Conservation (phyloP, 2,113 vertebrate genomes). For the Elaphurus davidianus region DNA sequence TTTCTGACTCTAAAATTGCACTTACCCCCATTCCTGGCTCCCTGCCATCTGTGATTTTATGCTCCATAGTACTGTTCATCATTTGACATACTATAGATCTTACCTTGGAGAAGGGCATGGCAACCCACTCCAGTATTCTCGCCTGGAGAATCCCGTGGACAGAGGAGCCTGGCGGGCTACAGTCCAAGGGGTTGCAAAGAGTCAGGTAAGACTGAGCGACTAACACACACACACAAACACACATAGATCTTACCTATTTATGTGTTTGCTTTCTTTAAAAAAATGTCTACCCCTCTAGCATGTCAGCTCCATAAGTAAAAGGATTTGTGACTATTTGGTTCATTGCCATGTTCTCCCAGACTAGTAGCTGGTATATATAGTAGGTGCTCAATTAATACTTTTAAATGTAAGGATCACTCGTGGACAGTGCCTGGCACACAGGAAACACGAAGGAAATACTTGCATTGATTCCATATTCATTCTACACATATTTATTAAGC, state of each 20-base stretch:
- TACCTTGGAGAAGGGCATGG: neutral
- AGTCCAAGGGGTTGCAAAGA: neutral
- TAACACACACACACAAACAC: neutral
- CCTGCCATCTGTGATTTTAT: neutral
- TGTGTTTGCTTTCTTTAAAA: neutral
- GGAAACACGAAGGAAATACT: neutral
- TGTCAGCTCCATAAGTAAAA: neutral
- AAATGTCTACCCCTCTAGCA: neutral
- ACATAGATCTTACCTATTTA: no score
- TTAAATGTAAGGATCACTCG: neutral
- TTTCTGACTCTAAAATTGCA: neutral
- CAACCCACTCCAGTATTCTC: neutral
- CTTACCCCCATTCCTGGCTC: rapidly evolving
- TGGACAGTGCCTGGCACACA: neutral
- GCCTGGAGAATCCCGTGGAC: neutral
- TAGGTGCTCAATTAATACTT: neutral
- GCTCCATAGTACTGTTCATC: neutral
- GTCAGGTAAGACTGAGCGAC: neutral
- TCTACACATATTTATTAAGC: neutral
- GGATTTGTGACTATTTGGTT: neutral
- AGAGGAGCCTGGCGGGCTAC: neutral
- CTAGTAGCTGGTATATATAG: neutral
- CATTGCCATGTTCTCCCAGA: neutral
- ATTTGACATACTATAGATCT: neutral
- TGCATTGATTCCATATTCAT: neutral